A percentile compares a stretch with the other conserved stretches of the same genome.
Conservation (phyloP, 2,888 invertebrate genomes). For the Leptodirus hochenwartii region DNA sequence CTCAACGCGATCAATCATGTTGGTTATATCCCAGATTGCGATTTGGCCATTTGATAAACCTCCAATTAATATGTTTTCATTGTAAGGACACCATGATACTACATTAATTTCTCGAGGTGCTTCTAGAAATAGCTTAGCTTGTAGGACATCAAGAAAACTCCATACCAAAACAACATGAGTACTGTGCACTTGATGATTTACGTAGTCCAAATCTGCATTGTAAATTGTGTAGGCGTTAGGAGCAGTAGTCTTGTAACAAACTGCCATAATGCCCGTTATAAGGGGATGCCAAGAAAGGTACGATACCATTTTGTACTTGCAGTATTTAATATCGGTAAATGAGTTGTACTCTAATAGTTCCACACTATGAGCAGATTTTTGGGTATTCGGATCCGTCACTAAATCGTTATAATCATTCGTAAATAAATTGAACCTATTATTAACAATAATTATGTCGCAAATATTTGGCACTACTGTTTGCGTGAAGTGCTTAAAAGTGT, state of each 20-base stretch:
- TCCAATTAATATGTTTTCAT: constrained; percentile 50
- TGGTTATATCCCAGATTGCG: constrained; percentile 48
- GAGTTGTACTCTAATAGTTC: constrained; percentile 39
- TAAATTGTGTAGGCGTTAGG: constrained; percentile 26
- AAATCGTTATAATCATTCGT: constrained; percentile 39
- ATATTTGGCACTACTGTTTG: constrained; percentile 16
- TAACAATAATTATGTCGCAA: constrained; percentile 20
- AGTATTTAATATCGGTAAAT: constrained; percentile 43
- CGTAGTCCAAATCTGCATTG: constrained; percentile 12
- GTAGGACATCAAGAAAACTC: constrained; percentile 52
- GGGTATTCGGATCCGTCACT: constrained; percentile 16
- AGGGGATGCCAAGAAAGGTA: constrained; percentile 51
- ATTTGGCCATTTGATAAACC: constrained; percentile 57
- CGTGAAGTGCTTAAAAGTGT: constrained; percentile 19
- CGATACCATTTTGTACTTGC: constrained; percentile 46
- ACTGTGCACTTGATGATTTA: constrained; percentile 32
- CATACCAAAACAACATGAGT: constrained; percentile 52
- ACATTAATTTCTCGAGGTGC: constrained; percentile 44
- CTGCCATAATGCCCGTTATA: constrained; percentile 47
- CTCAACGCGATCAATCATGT: constrained; percentile 42
- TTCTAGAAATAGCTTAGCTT: constrained; percentile 50
- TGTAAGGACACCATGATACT: constrained; percentile 48
- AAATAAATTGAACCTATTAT: constrained; percentile 35
- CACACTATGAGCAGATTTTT: constrained; percentile 21
- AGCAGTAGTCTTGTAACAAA: constrained; percentile 43